Evolutionary conservation across 2,888 invertebrate genomes (phyloP), one percentile per base, ranked within the genome.

Genomic region (Aphodius granarius): DNA sequence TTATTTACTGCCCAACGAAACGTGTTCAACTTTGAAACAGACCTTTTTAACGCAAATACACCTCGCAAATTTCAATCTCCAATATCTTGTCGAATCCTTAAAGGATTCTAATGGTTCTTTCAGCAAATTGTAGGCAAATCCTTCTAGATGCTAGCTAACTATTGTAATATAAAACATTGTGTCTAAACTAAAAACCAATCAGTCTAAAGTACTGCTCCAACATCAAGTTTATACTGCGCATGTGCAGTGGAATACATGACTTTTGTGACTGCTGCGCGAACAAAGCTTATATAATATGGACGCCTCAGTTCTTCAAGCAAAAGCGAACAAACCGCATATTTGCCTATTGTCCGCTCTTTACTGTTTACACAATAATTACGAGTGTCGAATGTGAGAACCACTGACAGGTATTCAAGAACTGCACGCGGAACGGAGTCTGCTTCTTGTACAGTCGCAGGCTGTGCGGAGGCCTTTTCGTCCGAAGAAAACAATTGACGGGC

Each of bases 401-500:
- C 43, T 43, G 43, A 43, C 43, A 43, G 43, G 43, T 43, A 43
- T 43, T 43, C 43, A 43, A 43, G 43, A 43, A 43, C 43, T 43
- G 13, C 43, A 43, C 43, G 43, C 13, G 13, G 43, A 43, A 43
- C 43, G 43, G 13, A 43, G 9, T 43, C 43, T 3, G 43, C 43
- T 3, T 13, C 9, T 43, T 43, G 43, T 43, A 43, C 43, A 43
- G 43, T 43, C 43, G 13, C 6, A 43, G 43, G 16, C 63, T 20
- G 19, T 23, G 70, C 23, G 17, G 63, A 16, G n/a, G 74, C 20
- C 63, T 68, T 70, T 13, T 21, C 65, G 72, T 43, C 43, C 43
- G 13, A 73, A 20, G 79, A 43, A 43, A 78, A 80, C 80, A 81
- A 82, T 81, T 81, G 82, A 81, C 82, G 81, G 79, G 76, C 77